Evolutionary conservation across 2,888 invertebrate genomes (phyloP).

Genomic region (Chymomyza procnemis): DNA sequence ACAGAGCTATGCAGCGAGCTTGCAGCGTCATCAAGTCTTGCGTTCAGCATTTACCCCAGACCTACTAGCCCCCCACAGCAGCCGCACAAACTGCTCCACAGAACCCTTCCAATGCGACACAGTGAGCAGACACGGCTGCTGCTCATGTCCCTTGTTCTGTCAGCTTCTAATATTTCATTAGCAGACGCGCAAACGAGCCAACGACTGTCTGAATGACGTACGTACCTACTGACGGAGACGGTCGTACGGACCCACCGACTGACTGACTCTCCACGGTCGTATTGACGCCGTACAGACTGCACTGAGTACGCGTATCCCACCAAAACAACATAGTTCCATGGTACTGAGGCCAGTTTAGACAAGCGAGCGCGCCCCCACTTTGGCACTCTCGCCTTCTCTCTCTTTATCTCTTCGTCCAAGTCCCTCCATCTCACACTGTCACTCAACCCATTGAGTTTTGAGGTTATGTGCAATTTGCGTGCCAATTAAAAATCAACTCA

Average conservation of each 20-base stretch:
- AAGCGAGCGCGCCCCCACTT: background rate
- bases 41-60: background rate
- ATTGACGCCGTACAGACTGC: background rate
- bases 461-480: conserved; percentile 67
- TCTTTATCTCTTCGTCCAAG: background rate
- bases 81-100: no score
- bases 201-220: background rate
- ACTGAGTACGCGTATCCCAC: background rate
- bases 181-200: background rate
- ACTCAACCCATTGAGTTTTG: conserved; percentile 40
- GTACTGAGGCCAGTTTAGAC: conserved; percentile 26
- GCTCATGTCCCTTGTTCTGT: conserved; percentile 53
- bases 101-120: no score
- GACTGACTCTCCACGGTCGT: no score
- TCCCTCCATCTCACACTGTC: background rate
- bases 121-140: background rate
- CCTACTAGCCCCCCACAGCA: background rate
- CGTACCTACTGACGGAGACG: no score
- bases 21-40: background rate
- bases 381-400: background rate
- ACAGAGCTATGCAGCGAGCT: background rate
- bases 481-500: conserved; percentile 57
- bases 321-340: conserved; percentile 21
- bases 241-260: background rate
- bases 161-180: conserved; percentile 67